Conservation (phyloP, 2,797 vertebrate species). For the Acrossocheilus wenchowensis region DNA sequence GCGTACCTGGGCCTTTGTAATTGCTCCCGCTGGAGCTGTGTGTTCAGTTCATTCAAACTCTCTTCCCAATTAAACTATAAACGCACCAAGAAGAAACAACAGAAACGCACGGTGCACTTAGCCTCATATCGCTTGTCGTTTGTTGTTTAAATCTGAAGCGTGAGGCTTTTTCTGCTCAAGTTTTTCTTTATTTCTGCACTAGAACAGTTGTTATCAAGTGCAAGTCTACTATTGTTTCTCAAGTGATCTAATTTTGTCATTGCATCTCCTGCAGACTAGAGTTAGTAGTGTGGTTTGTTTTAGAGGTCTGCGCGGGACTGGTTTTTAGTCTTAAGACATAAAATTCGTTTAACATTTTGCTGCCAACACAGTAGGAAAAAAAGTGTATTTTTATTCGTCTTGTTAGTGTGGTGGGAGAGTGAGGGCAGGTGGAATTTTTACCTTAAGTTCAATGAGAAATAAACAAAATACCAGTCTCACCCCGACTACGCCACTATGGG, state of each 20-base stretch:
- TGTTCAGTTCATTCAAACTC: conserved; percentile 54
- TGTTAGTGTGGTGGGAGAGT: too few species aligned
- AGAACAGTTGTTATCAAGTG: conserved; percentile 14
- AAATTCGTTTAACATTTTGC: too few species aligned
- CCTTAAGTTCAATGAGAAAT: too few species aligned
- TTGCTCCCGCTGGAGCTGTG: conserved; percentile 62
- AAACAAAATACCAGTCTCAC: too few species aligned
- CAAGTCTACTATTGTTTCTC: conserved; percentile 10
- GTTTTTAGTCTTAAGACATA: too few species aligned
- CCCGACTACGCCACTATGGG: too few species aligned
- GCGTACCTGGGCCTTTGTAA: conserved; percentile 61
- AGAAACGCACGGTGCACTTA: conserved; percentile 32
- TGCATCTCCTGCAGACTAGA: background rate
- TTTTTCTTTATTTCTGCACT: conserved; percentile 13
- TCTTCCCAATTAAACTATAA: conserved; percentile 50
- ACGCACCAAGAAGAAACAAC: conserved; percentile 19
- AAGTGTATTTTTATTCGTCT: too few species aligned
- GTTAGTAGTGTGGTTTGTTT: background rate
- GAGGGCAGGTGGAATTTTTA: too few species aligned
- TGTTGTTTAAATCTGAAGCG: conserved; percentile 44
- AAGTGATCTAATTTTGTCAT: conserved; percentile 30
- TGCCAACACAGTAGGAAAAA: too few species aligned
- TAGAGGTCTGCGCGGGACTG: too few species aligned
- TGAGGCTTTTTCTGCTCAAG: conserved; percentile 25
- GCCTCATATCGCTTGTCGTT: conserved; percentile 21